A percentile compares a stretch with the other conserved stretches of the same genome.
Evolutionary conservation across 2,888 invertebrate species (phyloP).

Genomic region (Sinhomidia bicolor): DNA sequence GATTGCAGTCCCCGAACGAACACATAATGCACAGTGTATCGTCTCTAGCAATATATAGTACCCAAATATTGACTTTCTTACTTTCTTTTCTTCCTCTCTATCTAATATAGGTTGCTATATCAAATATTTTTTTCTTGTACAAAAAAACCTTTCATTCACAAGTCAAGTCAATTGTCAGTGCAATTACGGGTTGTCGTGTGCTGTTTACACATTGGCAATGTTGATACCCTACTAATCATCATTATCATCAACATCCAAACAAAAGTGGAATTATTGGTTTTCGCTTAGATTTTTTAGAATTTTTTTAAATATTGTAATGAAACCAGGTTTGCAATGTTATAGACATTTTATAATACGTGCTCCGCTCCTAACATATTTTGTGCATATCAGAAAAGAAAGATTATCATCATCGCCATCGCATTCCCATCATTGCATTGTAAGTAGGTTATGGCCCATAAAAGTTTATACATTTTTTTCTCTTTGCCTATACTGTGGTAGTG

Average conservation of each 20-base stretch:
- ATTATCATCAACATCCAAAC: background rate
- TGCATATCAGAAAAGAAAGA: slow-evolving; percentile 10
- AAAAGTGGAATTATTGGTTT: background rate
- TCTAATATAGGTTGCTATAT: no score
- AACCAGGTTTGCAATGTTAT: background rate
- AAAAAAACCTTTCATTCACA: background rate
- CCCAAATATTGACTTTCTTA: no score
- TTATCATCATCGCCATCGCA: slow-evolving; percentile 46
- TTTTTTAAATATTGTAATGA: background rate
- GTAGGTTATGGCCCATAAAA: slow-evolving; percentile 61
- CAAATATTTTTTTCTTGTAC: background rate
- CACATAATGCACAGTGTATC: no score
- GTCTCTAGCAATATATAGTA: no score
- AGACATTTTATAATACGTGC: no score
- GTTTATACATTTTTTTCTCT: slow-evolving; percentile 10
- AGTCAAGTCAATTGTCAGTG: background rate
- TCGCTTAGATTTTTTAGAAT: background rate
- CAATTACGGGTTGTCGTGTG: background rate
- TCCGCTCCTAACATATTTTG: background rate
- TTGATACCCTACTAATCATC: background rate
- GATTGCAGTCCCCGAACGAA: background rate
- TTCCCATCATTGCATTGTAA: slow-evolving; percentile 38
- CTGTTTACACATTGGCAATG: background rate
- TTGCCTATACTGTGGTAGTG: background rate
- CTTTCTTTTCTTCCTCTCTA: background rate